These are phyloP conservation scores for Ctenochaetus hawaiiensis DNA, from an alignment of 2,797 vertebrate species.

Conservation along the genomic window DNA sequence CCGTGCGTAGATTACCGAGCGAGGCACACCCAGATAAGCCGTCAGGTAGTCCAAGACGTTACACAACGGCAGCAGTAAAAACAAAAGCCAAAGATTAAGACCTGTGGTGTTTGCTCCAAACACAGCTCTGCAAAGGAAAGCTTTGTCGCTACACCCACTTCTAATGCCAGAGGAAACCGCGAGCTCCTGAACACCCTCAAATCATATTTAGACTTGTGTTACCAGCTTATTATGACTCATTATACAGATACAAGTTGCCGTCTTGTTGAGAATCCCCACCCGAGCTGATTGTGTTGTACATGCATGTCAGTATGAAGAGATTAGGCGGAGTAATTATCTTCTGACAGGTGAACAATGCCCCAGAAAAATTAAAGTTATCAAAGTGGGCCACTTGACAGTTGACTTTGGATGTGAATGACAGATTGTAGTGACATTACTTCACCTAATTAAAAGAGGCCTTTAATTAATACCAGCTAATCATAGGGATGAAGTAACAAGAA, in stretches of 20 bases:
- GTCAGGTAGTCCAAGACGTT: conserved; percentile 83
- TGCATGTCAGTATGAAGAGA: conserved; percentile 81
- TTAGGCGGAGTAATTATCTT: conserved; percentile 84
- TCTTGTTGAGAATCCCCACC: conserved; percentile 82
- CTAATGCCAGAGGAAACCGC: conserved; percentile 84
- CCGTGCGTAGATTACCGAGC: conserved; percentile 87
- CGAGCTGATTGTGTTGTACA: conserved; percentile 81
- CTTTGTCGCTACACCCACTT: conserved; percentile 90
- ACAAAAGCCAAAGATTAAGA: conserved; percentile 83
- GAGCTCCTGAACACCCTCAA: conserved; percentile 89
- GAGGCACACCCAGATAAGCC: conserved; percentile 92
- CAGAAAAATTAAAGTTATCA: conserved; percentile 80
- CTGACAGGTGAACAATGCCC: conserved; percentile 83
- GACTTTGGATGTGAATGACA: conserved; percentile 72
- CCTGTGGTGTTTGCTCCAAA: conserved; percentile 84
- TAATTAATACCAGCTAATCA: conserved; percentile 54
- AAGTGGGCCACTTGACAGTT: conserved; percentile 81
- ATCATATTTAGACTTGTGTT: conserved; percentile 91
- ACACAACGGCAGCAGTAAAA: conserved; percentile 61
- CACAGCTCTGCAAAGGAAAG: conserved; percentile 84
- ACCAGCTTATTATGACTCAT: conserved; percentile 88
- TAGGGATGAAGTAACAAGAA: background rate
- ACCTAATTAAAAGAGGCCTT: conserved; percentile 50
- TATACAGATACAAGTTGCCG: conserved; percentile 89
- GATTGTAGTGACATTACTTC: conserved; percentile 55